phyloP scores from a whole-genome alignment of 2,113 vertebrate species.

The Stomatorhinus ivindoensis region DNA sequence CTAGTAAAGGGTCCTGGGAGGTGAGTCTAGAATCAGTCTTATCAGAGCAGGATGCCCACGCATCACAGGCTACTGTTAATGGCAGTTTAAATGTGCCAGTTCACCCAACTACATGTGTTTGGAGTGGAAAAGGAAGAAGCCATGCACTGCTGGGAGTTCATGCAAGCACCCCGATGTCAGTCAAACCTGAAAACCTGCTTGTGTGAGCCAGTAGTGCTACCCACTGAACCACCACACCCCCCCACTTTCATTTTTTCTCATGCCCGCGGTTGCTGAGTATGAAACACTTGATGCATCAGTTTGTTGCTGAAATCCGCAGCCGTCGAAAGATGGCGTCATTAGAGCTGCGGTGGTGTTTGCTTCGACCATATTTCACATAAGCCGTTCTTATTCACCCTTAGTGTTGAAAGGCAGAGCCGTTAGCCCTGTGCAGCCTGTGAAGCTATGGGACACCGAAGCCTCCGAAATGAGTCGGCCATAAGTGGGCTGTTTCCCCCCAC shows the following conservation, averaged over 20 bases:
- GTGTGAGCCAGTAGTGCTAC: not conserved
- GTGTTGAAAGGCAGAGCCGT: not conserved
- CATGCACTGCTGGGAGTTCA: not conserved
- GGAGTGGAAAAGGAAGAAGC: not conserved
- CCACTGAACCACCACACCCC: not conserved
- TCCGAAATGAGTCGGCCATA: not conserved
- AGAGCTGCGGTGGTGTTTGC: not conserved
- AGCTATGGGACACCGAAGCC: not conserved
- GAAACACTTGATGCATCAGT: not conserved
- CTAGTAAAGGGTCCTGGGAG: not conserved
- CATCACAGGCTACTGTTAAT: not conserved
- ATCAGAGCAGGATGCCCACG: not conserved
- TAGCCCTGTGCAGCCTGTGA: not conserved
- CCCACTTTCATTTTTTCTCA: not conserved
- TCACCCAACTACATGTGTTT: not conserved
- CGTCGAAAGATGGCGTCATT: not conserved
- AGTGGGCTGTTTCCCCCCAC: too few species aligned
- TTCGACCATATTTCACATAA: not conserved
- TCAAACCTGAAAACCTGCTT: not conserved
- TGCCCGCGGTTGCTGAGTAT: not conserved
- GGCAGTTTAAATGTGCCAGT: not conserved
- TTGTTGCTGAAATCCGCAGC: not conserved
- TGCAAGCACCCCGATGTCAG: not conserved
- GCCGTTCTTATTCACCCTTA: not conserved
- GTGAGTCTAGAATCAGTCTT: not conserved